A percentile compares a stretch with the other conserved stretches of the same genome.
Evolutionary conservation across 1,140 invertebrate species (phyloP).

Genomic region (Wiebesia pumilae): DNA sequence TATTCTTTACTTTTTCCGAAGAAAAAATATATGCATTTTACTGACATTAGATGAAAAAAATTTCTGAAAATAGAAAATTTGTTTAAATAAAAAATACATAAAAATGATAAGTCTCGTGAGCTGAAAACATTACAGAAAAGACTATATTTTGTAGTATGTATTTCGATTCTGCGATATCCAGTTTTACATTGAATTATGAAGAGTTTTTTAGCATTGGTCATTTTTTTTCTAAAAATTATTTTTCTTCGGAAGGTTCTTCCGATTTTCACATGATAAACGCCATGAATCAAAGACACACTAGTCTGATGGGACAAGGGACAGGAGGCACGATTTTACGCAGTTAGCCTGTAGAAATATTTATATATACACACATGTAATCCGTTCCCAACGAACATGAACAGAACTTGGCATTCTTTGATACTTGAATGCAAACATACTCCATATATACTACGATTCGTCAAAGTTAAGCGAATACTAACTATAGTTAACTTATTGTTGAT

Average conservation of each 20-base stretch:
- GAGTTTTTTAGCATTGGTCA: no score
- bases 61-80: no score
- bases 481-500: neutral
- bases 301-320: neutral
- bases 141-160: no score
- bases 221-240: neutral
- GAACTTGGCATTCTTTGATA: neutral
- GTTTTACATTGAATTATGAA: no score
- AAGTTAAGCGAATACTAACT: neutral
- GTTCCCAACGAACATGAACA: neutral
- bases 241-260: neutral
- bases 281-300: neutral
- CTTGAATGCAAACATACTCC: neutral
- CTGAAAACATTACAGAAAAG: no score
- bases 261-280: neutral
- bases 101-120: no score
- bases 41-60: no score
- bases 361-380: neutral
- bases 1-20: no score
- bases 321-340: slow-evolving; percentile 33
- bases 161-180: no score
- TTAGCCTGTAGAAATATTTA: slow-evolving; percentile 21
- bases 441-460: neutral
- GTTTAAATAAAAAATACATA: no score
- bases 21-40: no score